Percentiles rank a stretch among this genome's conserved stretches.
These are phyloP conservation scores for Trichomycterus rosablanca DNA, from an alignment of 2,113 vertebrate species.

Conservation along the genomic window DNA sequence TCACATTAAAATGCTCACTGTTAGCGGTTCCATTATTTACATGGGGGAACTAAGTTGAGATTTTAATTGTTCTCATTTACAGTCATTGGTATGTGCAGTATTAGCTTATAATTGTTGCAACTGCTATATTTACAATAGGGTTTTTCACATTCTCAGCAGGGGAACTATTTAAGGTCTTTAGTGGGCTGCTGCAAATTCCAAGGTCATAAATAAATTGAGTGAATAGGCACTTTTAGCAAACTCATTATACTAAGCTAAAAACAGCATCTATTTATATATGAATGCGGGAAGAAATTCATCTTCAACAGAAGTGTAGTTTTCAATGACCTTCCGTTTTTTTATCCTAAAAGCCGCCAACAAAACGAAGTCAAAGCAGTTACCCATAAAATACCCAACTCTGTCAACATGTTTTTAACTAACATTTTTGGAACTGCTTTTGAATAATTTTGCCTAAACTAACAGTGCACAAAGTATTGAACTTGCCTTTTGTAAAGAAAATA, in stretches of 20 bases:
- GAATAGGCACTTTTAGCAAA: slow-evolving; percentile 16
- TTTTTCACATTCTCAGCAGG: slow-evolving; percentile 7
- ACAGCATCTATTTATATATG: slow-evolving; percentile 22
- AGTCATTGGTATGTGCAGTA: not conserved
- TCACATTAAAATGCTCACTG: not conserved
- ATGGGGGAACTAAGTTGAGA: not conserved
- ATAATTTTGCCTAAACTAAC: too few relatives aligned
- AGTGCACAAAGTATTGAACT: too few relatives aligned
- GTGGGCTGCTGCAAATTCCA: slow-evolving; percentile 22
- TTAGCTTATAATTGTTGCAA: slow-evolving; percentile 3
- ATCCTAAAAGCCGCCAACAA: too few relatives aligned
- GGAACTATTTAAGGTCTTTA: slow-evolving; percentile 32
- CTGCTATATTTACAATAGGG: slow-evolving; percentile 3
- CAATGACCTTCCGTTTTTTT: too few relatives aligned
- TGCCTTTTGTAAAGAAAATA: too few relatives aligned
- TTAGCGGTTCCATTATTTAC: not conserved
- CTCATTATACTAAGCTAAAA: slow-evolving; percentile 14
- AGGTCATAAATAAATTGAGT: slow-evolving; percentile 7
- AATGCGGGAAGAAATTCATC: slow-evolving; percentile 7
- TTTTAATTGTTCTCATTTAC: not conserved
- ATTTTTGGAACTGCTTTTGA: too few relatives aligned
- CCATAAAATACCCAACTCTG: too few relatives aligned
- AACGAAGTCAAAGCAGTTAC: too few relatives aligned
- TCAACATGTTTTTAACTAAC: too few relatives aligned
- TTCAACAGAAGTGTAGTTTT: not conserved